Percentiles rank a stretch among this genome's conserved stretches.
phyloP scores from a whole-genome alignment of 2,888 invertebrate species.

The Acleris sparsana region DNA sequence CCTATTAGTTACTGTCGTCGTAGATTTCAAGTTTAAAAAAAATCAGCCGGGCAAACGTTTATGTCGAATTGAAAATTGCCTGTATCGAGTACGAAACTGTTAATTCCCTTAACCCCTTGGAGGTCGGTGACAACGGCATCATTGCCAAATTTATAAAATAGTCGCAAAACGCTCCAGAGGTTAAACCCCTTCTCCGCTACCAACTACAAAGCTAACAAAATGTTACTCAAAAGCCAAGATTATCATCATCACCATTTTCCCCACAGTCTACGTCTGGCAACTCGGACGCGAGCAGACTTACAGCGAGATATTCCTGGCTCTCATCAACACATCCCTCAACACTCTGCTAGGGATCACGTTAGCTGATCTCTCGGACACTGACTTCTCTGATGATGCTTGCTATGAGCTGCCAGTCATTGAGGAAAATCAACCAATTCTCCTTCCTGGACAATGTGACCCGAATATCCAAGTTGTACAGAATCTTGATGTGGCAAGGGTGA shows the following conservation, averaged over 20 bases:
- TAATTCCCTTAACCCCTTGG: too few species aligned
- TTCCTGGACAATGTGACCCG: conserved; percentile 63
- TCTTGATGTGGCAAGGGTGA: conserved; percentile 57
- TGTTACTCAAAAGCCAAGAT: too few species aligned
- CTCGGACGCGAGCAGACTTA: conserved; percentile 47
- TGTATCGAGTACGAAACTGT: too few species aligned
- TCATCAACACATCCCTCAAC: conserved; percentile 49
- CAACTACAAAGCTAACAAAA: too few species aligned
- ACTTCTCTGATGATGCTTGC: conserved; percentile 58
- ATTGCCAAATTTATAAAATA: too few species aligned
- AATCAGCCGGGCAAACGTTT: too few species aligned
- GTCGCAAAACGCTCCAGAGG: too few species aligned
- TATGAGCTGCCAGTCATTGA: conserved; percentile 55
- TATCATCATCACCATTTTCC: background rate
- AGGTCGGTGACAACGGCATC: too few species aligned
- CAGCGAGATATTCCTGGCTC: conserved; percentile 44
- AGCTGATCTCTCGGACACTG: conserved; percentile 44
- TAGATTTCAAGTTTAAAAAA: too few species aligned
- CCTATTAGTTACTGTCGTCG: too few species aligned
- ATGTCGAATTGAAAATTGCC: too few species aligned
- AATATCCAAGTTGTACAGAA: conserved; percentile 55
- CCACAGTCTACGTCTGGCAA: conserved; percentile 66
- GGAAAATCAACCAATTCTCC: conserved; percentile 55
- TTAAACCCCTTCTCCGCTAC: too few species aligned
- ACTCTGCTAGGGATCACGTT: conserved; percentile 47